Evolutionary conservation across 2,113 vertebrate genomes (phyloP), one percentile per base, ranked within the genome.

Genomic region (Cryptoleucopteryx plumbea): DNA sequence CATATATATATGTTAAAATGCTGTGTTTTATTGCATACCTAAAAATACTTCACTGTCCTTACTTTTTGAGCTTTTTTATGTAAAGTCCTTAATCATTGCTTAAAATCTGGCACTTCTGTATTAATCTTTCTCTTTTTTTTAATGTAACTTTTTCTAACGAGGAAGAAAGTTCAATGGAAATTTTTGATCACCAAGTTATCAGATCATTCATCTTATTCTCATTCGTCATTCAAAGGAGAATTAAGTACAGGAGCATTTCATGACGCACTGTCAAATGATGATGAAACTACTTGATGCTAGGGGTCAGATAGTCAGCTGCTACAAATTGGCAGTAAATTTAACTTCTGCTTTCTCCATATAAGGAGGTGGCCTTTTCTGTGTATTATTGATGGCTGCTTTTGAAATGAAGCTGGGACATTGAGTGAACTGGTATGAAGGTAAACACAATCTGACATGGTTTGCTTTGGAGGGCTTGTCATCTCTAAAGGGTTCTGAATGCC

Each of bases 1-100:
- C 66, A 52, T 83, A 55, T 85, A 78, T 92, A 71, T 94, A 83
- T 94, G 86, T 88, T 95, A 88, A 95, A 95, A 91, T 75, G 67
- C 63, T 74, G 29, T 92, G 73, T 55, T 82, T 96, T 93, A 95
- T 93, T 95, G 59, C 77, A 31, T 48, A 78, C 77, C 65, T 94
- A 77, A 95, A 92, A 87, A 81, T 95, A 94, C 66, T 86, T 92
- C 56, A 22, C 25, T 93, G 82, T 86, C 82, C 78, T 80, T 95
- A 67, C 42, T 94, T 95, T 93, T 88, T 79, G 80, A 89, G 63
- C 12, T 34, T 43, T 95, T 85, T 88, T 70, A 75, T 94, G 62
- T 90, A 50, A 85, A 85, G 59, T 74, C 59, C 42, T 92, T 56
- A 58, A 45, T 92, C 63, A 86, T 38, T 65, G 90, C 75, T 92